Evolutionary conservation across 2,888 invertebrate genomes (phyloP).

Genomic region (Octodonta nipae): DNA sequence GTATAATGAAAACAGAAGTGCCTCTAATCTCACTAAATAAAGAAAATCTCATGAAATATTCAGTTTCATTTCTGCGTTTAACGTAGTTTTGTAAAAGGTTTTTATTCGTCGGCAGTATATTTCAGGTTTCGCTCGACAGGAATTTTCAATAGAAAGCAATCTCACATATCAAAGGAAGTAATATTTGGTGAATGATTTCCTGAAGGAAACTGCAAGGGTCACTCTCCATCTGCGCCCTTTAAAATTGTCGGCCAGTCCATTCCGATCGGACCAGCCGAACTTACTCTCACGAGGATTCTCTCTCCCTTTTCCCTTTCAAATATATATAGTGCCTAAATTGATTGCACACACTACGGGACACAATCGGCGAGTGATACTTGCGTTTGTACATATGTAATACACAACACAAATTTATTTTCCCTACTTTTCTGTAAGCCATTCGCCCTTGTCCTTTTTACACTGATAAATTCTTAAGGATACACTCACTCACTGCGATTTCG

Average conservation of each 20-base stretch:
- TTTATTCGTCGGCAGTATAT: no score
- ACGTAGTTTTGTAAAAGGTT: no score
- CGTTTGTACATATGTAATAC: constrained; percentile 14
- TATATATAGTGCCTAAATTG: constrained; percentile 36
- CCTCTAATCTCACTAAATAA: no score
- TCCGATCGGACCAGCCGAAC: constrained; percentile 8
- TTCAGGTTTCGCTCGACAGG: no score
- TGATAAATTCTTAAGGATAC: constrained; percentile 13
- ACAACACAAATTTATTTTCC: constrained; percentile 5
- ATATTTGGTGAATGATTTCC: constrained; percentile 32
- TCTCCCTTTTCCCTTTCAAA: constrained; percentile 19
- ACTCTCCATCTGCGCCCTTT: constrained; percentile 34
- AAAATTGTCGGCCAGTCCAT: constrained; percentile 33
- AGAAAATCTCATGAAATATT: no score
- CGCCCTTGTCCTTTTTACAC: constrained; percentile 13
- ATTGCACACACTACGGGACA: constrained; percentile 35
- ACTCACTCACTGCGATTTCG: constrained; percentile 12
- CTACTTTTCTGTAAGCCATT: constrained; percentile 7
- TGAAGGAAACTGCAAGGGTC: constrained; percentile 18
- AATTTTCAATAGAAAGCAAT: constrained; percentile 30
- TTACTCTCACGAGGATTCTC: constrained; percentile 6
- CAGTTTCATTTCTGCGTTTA: no score
- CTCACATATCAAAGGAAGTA: constrained; percentile 36
- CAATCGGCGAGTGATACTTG: constrained; percentile 22
- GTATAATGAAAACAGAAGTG: no score